These are phyloP conservation scores for Danaus chrysippus DNA, from an alignment of 2,888 invertebrate species.

Conservation along the genomic window DNA sequence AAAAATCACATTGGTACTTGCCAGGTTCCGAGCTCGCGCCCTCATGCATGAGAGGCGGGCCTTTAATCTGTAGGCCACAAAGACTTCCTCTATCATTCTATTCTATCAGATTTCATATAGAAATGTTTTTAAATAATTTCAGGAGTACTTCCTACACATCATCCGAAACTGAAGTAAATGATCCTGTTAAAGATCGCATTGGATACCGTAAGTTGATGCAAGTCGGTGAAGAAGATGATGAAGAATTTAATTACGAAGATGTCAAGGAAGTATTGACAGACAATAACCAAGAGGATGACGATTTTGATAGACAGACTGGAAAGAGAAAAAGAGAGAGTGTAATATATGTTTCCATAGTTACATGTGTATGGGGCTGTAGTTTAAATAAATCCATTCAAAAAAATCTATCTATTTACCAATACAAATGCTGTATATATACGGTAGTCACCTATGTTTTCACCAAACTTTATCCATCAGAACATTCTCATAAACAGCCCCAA, in stretches of 20 bases:
- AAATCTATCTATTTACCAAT: no score
- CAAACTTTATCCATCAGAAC: no score
- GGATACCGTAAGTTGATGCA: constrained; percentile 49
- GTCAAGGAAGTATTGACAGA: constrained; percentile 51
- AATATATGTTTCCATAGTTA: constrained; percentile 7
- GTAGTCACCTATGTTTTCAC: no score
- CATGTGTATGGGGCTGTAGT: no score
- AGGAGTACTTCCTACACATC: constrained; percentile 32
- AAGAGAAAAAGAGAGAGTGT: constrained; percentile 41
- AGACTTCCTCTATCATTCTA: no score
- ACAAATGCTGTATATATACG: no score
- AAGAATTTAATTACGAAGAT: constrained; percentile 48
- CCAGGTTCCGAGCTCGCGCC: no score
- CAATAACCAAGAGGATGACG: constrained; percentile 44
- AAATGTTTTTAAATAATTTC: constrained; percentile 12
- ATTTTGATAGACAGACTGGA: constrained; percentile 40
- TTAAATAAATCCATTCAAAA: no score
- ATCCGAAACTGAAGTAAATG: neutral
- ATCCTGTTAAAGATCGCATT: constrained; percentile 8
- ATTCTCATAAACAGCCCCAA: no score
- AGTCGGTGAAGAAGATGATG: constrained; percentile 46
- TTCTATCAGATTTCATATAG: neutral
- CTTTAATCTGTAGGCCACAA: no score
- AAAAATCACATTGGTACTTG: no score
- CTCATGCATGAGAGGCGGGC: no score